Conservation (phyloP, 2,113 vertebrate species). For the Oncorhynchus tshawytscha region DNA sequence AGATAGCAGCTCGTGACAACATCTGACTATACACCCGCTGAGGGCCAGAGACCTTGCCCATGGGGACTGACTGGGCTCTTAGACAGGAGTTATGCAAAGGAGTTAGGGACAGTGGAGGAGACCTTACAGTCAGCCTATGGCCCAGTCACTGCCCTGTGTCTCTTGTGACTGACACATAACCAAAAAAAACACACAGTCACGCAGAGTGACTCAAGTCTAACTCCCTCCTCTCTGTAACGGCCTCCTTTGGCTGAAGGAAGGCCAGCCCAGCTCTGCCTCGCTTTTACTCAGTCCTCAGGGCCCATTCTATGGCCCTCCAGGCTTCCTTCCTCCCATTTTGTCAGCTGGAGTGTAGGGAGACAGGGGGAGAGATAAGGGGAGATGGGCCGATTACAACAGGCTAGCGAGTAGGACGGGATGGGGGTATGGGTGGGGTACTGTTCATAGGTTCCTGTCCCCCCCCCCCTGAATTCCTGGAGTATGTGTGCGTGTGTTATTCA, state of each 20-base stretch:
- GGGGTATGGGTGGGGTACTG: constrained; percentile 29
- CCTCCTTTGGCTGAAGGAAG: constrained; percentile 44
- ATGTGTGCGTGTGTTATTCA: not conserved
- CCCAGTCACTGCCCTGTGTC: not conserved
- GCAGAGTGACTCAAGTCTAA: not conserved
- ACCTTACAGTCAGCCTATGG: too few relatives aligned
- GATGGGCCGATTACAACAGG: constrained; percentile 41
- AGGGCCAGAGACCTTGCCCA: too few relatives aligned
- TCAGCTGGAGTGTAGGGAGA: not conserved
- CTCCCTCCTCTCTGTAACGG: constrained; percentile 6
- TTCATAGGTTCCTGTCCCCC: constrained; percentile 40
- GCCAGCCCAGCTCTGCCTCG: constrained; percentile 38
- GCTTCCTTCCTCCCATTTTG: constrained; percentile 66
- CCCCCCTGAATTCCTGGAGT: too few relatives aligned
- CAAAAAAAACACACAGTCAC: not conserved
- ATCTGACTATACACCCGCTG: too few relatives aligned
- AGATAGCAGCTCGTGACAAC: too few relatives aligned
- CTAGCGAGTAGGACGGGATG: constrained; percentile 19
- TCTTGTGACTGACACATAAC: not conserved
- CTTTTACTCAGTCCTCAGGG: constrained; percentile 63
- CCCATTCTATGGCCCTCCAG: constrained; percentile 18
- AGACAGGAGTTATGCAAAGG: too few relatives aligned
- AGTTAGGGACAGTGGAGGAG: too few relatives aligned
- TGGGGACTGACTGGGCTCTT: too few relatives aligned
- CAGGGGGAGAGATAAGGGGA: constrained; percentile 16